phyloP scores from a whole-genome alignment of 2,888 invertebrate species.

The Athrips mouffetella region DNA sequence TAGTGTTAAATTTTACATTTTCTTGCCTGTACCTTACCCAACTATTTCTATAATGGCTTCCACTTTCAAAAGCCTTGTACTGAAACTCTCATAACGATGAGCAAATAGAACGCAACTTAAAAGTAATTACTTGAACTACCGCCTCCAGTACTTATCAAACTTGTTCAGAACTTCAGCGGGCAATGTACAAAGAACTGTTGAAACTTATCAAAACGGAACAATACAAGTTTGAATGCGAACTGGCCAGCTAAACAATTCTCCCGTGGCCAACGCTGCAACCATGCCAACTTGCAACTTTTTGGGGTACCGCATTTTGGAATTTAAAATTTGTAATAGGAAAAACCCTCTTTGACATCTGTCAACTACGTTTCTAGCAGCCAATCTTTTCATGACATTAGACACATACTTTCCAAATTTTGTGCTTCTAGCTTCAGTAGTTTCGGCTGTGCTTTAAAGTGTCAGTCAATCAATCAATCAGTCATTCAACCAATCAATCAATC shows the following conservation, averaged over 20 bases:
- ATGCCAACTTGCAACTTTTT: conserved; percentile 56
- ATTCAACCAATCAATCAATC: no score
- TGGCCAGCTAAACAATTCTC: conserved; percentile 68
- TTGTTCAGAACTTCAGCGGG: conserved; percentile 14
- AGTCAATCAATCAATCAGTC: no score
- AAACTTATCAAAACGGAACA: conserved; percentile 21
- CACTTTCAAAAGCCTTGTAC: no score
- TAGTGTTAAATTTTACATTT: no score
- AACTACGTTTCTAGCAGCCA: not conserved
- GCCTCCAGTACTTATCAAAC: conserved; percentile 2
- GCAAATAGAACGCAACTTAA: not conserved
- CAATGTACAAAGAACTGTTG: conserved; percentile 32
- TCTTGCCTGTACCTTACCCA: no score
- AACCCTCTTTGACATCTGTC: not conserved
- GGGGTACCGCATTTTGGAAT: conserved; percentile 18
- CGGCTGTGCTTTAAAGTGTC: no score
- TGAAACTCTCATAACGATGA: no score
- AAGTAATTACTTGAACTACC: not conserved
- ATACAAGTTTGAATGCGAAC: conserved; percentile 37
- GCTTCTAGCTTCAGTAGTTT: no score
- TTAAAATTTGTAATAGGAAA: conserved; percentile 2
- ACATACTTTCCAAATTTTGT: no score
- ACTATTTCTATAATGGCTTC: no score
- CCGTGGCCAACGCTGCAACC: conserved; percentile 55
- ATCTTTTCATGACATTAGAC: no score